These are phyloP conservation scores for Amia ocellicauda DNA, from an alignment of 2,113 vertebrate species.

Conservation along the genomic window DNA sequence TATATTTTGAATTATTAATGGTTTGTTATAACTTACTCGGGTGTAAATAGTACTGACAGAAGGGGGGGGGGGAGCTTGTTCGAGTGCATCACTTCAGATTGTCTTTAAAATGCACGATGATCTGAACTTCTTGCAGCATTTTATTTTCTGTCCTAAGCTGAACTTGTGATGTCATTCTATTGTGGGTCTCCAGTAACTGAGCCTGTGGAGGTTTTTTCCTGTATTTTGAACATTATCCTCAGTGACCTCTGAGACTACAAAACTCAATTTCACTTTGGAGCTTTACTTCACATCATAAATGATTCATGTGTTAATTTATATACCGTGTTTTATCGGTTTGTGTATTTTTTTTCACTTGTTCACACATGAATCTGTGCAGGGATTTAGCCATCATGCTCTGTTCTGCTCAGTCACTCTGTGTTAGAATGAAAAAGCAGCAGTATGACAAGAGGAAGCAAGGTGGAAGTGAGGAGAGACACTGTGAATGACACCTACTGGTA, in stretches of 20 bases:
- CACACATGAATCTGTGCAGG: neutral
- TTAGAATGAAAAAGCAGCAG: neutral
- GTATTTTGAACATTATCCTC: too few relatives aligned
- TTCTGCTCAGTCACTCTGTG: constrained; percentile 18
- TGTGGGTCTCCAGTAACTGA: neutral
- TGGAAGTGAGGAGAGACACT: neutral
- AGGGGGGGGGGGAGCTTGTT: neutral
- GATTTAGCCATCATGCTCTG: too few relatives aligned
- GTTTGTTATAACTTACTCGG: too few relatives aligned
- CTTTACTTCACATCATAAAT: too few relatives aligned
- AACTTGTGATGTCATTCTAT: neutral
- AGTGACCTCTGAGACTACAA: too few relatives aligned
- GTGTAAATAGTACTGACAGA: too few relatives aligned
- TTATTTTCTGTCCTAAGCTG: neutral
- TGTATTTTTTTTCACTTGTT: neutral
- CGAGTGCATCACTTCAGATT: too few relatives aligned
- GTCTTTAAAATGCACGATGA: too few relatives aligned
- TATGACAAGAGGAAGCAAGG: neutral
- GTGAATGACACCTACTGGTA: neutral
- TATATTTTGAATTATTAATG: constrained; percentile 8
- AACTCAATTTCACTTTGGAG: too few relatives aligned
- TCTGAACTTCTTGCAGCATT: neutral
- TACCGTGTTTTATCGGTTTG: too few relatives aligned
- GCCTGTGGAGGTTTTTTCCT: too few relatives aligned
- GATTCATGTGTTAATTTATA: too few relatives aligned